Conservation (phyloP, 2,797 vertebrate genomes). For the Acropternis orthonyx region DNA sequence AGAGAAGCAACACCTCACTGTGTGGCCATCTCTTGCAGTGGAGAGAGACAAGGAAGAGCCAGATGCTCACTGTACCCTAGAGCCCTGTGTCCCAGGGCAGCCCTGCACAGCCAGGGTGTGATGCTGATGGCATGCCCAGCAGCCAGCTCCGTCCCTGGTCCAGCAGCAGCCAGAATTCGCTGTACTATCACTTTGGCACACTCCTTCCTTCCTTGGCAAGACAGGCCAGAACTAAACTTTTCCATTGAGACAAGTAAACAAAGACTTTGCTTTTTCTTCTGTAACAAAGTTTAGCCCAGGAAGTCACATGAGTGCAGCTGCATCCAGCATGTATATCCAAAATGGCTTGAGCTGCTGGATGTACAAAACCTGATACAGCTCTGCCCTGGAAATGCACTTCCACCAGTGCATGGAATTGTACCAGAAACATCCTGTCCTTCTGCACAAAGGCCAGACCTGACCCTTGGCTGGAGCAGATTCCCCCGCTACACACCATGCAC, state of each 20-base stretch:
- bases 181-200: constrained; percentile 48
- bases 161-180: background rate
- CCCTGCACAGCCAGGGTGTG: background rate
- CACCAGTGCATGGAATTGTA: background rate
- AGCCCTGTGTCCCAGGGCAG: background rate
- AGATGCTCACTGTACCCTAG: background rate
- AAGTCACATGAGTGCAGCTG: constrained; percentile 19
- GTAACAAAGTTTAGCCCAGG: constrained; percentile 29
- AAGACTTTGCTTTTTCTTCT: constrained; percentile 37
- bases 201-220: constrained; percentile 37
- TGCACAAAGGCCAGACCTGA: fast-evolving
- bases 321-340: constrained; percentile 16
- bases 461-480: background rate
- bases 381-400: background rate
- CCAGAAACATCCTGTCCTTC: background rate
- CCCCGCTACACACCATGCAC: background rate
- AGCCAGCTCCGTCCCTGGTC: background rate
- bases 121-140: background rate
- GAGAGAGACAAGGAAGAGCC: background rate
- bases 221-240: constrained; percentile 51
- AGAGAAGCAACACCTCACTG: background rate
- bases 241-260: constrained; percentile 55
- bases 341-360: background rate
- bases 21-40: background rate
- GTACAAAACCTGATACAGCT: background rate